Evolutionary conservation across 1,140 invertebrate genomes (phyloP), one percentile per base, ranked within the genome.

Genomic region (Temnothorax nylanderi): DNA sequence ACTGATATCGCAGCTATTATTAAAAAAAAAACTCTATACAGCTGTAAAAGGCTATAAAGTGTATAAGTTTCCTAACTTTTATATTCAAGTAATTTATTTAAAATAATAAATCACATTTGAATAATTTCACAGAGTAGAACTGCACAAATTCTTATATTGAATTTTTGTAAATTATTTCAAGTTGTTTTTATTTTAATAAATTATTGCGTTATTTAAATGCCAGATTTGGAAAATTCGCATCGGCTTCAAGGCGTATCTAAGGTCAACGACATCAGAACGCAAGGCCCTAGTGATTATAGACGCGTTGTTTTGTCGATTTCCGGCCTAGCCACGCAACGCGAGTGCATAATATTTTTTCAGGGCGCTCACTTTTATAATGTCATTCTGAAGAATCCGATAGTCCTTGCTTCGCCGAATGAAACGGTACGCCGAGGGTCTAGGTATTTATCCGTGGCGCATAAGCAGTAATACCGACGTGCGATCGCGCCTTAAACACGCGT

Each of bases 381-480:
- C 80, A 84, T 37, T 74, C 80, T 69, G 18, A 7, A 18, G 54
- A 84, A 74, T 84, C 74, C 58, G 82, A 85, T 85, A 85, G 62
- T 65, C 60, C 26, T 78, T 51, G 8, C 58, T 85, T 85, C 82
- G 82, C 60, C 71, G 82, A 85, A 85, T 77, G 82, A 77, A 85
- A 85, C 21, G 62, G 47, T 78, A 85, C 60, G 74, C 82, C 74
- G 47, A 4, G 71, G n/a, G 58, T 16, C 67, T 47, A 85, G 26
- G 60, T 85, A 85, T 85, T 82, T 74, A 60, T 82, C 80, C 67
- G 18, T n/a, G 26, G 49, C 10, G 37, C 26, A 26, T 26, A 26
- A 26, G 26, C 26, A 26, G 41, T 74, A 74, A 60, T 54, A 51
- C 60, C 26, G 47, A 65, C 62, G 74, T 85, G 34, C 77, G 62